Conservation (phyloP, 2,888 invertebrate species). For the Microctonus brassicae region DNA sequence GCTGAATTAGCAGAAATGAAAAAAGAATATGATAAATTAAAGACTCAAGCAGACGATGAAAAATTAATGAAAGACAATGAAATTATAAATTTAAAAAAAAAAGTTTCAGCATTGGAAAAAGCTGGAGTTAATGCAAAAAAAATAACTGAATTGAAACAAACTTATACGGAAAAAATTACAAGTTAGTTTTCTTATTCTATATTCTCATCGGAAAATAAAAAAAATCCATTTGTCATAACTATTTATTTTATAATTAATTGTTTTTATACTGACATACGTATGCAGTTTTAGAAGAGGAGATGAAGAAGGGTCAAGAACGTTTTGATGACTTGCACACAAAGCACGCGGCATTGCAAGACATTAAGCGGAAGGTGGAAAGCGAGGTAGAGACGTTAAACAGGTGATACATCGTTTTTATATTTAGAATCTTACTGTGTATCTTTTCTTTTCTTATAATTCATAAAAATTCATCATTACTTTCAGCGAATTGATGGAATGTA, state of each 20-base stretch:
- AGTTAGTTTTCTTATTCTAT: conserved; percentile 72
- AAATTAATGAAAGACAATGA: conserved; percentile 83
- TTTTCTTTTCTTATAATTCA: conserved; percentile 5
- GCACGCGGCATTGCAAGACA: conserved; percentile 87
- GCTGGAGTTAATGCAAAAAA: conserved; percentile 76
- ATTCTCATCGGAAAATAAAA: not conserved
- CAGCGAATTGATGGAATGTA: conserved; percentile 76
- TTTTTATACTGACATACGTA: conserved; percentile 55
- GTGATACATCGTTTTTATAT: conserved; percentile 64
- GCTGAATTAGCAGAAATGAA: conserved; percentile 72
- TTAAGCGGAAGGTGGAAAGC: conserved; percentile 84
- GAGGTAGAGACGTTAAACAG: conserved; percentile 85
- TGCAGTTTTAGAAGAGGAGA: conserved; percentile 77
- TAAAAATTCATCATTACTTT: conserved; percentile 45
- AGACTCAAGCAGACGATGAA: conserved; percentile 80
- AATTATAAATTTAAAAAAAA: conserved; percentile 81
- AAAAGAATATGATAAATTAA: conserved; percentile 76
- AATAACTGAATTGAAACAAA: conserved; percentile 78
- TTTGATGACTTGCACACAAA: conserved; percentile 85
- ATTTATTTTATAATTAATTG: conserved; percentile 35
- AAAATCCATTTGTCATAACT: not conserved
- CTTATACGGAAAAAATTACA: conserved; percentile 77
- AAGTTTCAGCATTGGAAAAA: conserved; percentile 77
- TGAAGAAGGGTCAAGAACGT: conserved; percentile 79
- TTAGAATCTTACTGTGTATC: conserved; percentile 25